Evolutionary conservation across 1,140 invertebrate genomes (phyloP).

Genomic region (Orussus abietinus): DNA sequence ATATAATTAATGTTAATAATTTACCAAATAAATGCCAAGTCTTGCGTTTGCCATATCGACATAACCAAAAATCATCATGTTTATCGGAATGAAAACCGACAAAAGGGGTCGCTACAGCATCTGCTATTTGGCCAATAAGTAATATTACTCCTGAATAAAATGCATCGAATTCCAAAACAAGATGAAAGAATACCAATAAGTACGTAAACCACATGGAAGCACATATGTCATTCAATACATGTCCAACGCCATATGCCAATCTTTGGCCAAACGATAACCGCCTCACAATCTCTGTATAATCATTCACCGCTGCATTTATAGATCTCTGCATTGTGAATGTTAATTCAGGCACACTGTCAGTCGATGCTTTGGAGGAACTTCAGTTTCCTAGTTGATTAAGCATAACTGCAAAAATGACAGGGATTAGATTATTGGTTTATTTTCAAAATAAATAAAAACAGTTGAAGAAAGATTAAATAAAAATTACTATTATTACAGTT

Average conservation of each 20-base stretch:
- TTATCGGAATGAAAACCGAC: conserved; percentile 84
- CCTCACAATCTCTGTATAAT: conserved; percentile 25
- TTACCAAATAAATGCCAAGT: conserved; percentile 88
- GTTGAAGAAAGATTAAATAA: too few relatives aligned
- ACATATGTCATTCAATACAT: conserved; percentile 92
- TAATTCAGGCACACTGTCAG: too few relatives aligned
- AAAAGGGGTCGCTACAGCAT: conserved; percentile 85
- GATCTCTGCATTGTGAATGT: conserved; percentile 22
- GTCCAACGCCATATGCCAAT: conserved; percentile 53
- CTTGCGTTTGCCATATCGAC: conserved; percentile 80
- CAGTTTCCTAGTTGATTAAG: too few relatives aligned
- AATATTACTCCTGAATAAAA: conserved; percentile 73
- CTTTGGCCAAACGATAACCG: conserved; percentile 22
- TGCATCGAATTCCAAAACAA: conserved; percentile 75
- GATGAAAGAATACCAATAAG: conserved; percentile 86
- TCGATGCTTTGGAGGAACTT: too few relatives aligned
- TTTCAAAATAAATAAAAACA: too few relatives aligned
- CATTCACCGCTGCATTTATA: conserved; percentile 6
- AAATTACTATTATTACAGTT: too few relatives aligned
- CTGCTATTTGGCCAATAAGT: conserved; percentile 83
- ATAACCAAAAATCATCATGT: conserved; percentile 62
- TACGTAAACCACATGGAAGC: conserved; percentile 98
- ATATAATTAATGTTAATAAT: conserved; percentile 12
- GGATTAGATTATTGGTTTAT: too few relatives aligned
- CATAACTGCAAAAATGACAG: too few relatives aligned